These are phyloP conservation scores for Neoniphon sammara DNA, from an alignment of 2,797 vertebrate species.

Conservation along the genomic window DNA sequence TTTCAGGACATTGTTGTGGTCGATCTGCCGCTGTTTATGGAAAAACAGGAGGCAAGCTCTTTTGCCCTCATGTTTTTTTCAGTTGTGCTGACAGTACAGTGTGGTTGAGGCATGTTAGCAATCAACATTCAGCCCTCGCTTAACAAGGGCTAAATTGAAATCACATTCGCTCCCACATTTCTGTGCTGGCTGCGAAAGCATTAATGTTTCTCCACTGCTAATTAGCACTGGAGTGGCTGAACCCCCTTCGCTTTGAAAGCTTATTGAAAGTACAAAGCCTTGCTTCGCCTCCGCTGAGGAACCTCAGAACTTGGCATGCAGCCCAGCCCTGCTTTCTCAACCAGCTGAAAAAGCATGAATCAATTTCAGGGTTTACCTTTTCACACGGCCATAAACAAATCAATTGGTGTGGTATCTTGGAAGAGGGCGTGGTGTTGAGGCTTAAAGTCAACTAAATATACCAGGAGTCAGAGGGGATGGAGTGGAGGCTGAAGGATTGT, in stretches of 20 bases:
- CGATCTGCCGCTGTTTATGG: slow-evolving; percentile 67
- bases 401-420: neutral
- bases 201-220: slow-evolving; percentile 48
- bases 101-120: slow-evolving; percentile 50
- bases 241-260: slow-evolving; percentile 30
- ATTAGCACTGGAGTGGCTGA: slow-evolving; percentile 52
- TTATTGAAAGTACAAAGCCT: slow-evolving; percentile 35
- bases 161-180: slow-evolving; percentile 55
- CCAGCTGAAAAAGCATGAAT: slow-evolving; percentile 16
- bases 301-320: slow-evolving; percentile 15
- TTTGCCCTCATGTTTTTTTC: slow-evolving; percentile 31
- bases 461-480: too few relatives aligned
- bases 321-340: slow-evolving; percentile 34
- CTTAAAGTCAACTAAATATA: slow-evolving; percentile 4
- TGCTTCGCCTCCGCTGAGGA: slow-evolving; percentile 3
- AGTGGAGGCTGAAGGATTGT: neutral
- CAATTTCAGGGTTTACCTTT: slow-evolving; percentile 32
- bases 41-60: slow-evolving; percentile 56
- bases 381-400: slow-evolving; percentile 37
- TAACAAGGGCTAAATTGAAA: slow-evolving; percentile 58
- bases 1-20: slow-evolving; percentile 66
- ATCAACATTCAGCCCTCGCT: slow-evolving; percentile 46
- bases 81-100: slow-evolving; percentile 64
- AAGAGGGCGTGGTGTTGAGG: slow-evolving; percentile 3
- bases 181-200: slow-evolving; percentile 24